Evolutionary conservation across 2,888 invertebrate genomes (phyloP).

Genomic region (Pemphredon lugubris): DNA sequence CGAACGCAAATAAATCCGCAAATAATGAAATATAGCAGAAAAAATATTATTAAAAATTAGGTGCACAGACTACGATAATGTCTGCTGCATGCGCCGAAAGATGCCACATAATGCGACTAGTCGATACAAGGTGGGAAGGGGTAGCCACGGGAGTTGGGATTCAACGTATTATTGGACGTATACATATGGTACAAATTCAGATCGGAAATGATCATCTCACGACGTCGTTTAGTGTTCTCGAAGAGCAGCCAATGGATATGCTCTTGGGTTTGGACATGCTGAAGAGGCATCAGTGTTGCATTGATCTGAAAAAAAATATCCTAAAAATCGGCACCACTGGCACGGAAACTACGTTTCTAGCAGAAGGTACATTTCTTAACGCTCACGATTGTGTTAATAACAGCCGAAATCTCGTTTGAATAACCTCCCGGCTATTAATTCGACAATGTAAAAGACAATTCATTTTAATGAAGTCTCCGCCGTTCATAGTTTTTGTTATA

Average conservation of each 20-base stretch:
- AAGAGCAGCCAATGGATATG: slow-evolving; percentile 99
- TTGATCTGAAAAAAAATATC: slow-evolving; percentile 94
- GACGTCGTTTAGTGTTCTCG: slow-evolving; percentile 97
- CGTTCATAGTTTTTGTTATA: no score
- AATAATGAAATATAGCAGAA: not conserved
- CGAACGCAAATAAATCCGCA: not conserved
- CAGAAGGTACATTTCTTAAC: slow-evolving; percentile 84
- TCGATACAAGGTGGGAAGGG: slow-evolving; percentile 96
- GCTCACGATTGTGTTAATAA: no score
- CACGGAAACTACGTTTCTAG: slow-evolving; percentile 93
- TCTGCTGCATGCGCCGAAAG: slow-evolving; percentile 97
- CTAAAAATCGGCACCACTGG: slow-evolving; percentile 97
- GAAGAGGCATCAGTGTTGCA: slow-evolving; percentile 97
- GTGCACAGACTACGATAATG: slow-evolving; percentile 99
- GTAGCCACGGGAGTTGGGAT: slow-evolving; percentile 99
- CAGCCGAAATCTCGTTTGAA: no score
- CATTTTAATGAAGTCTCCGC: no score
- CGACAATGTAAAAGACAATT: no score
- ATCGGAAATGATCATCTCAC: slow-evolving; percentile 96
- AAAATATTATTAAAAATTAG: slow-evolving; percentile 73
- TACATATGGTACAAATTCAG: slow-evolving; percentile 98
- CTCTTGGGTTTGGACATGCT: slow-evolving; percentile 98
- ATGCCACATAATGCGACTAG: slow-evolving; percentile 94
- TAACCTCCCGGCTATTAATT: no score
- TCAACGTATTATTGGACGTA: slow-evolving; percentile 96